Evolutionary conservation across 2,888 invertebrate genomes (phyloP), one percentile per base, ranked within the genome.

Genomic region (Liposcelis brunnea): DNA sequence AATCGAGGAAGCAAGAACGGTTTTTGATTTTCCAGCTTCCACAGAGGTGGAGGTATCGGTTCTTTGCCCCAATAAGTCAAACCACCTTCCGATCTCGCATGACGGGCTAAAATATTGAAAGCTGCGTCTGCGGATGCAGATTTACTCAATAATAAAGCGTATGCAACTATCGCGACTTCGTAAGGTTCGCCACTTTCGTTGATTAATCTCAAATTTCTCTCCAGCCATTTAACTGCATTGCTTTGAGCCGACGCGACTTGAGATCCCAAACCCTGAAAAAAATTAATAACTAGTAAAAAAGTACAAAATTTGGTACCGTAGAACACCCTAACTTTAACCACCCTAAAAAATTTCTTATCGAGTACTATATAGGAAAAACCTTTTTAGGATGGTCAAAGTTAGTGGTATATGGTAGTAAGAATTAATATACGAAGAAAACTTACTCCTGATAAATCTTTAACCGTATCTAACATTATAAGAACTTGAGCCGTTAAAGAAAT

Each of bases 401-500:
- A n/a, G n/a, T n/a, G n/a, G n/a, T n/a, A n/a, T n/a, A n/a, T n/a
- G n/a, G n/a, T n/a, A n/a, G n/a, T n/a, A n/a, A n/a, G n/a, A n/a
- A n/a, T n/a, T n/a, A n/a, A n/a, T n/a, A n/a, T n/a, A n/a, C n/a
- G n/a, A n/a, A n/a, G n/a, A n/a, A n/a, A 18, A 58, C 70, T 59
- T 57, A 70, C 72, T 51, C 76, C 77, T 0, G 75, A 66, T 14
- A 90, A 66, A 63, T 89, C 87, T 61, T 84, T 85, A 0, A 87
- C 85, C 0, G 77, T 74, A 47, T 83, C 80, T 53, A 95, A 63
- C 1, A 87, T 83, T 51, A 94, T 87, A 6, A 95, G 69, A 0
- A 93, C 90, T 58, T 94, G 91, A 0, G 95, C 91, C 0, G 95
- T 95, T 15, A 95, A 67, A 1, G 89, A 83, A 19, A 94, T 80